These are phyloP conservation scores for Centruroides sculpturatus DNA, from an alignment of 1,140 invertebrate species.

Conservation along the genomic window DNA sequence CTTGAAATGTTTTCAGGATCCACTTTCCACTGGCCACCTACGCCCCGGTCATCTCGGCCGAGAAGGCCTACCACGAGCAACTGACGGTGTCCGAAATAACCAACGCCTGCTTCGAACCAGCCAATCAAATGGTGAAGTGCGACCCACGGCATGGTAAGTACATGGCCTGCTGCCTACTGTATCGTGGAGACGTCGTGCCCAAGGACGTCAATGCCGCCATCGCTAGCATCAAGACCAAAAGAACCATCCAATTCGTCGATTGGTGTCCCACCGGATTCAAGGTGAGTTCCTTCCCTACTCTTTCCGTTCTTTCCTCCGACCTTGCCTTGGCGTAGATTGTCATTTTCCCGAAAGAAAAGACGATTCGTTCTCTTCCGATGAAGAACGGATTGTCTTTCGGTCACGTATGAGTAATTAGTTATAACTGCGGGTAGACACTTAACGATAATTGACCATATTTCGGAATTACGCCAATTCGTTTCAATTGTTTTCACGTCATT, in stretches of 20 bases:
- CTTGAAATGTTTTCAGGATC: conserved; percentile 30
- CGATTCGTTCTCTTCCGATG: too few species aligned
- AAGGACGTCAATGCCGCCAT: conserved; percentile 16
- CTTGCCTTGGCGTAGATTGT: too few species aligned
- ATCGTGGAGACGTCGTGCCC: conserved; percentile 13
- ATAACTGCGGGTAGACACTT: too few species aligned
- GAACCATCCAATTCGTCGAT: conserved; percentile 72
- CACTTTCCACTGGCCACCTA: conserved; percentile 40
- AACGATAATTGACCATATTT: too few species aligned
- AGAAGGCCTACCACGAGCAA: neutral
- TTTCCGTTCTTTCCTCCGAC: neutral
- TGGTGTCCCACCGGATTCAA: conserved; percentile 83
- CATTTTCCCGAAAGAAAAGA: too few species aligned
- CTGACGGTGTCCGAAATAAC: conserved; percentile 14
- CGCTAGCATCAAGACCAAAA: conserved; percentile 13
- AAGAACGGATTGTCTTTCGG: too few species aligned
- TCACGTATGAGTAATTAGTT: too few species aligned
- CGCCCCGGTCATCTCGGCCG: neutral
- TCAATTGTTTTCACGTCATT: too few species aligned
- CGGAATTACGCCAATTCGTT: too few species aligned
- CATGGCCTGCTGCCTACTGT: conserved; percentile 14
- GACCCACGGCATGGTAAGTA: conserved; percentile 15
- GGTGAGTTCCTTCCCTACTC: neutral
- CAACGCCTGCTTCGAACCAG: conserved; percentile 16
- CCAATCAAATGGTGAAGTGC: conserved; percentile 16